Percentiles rank a stretch among this genome's conserved stretches.
phyloP scores from a whole-genome alignment of 1,140 invertebrate genomes.

The Drosophila parabipectinata region DNA sequence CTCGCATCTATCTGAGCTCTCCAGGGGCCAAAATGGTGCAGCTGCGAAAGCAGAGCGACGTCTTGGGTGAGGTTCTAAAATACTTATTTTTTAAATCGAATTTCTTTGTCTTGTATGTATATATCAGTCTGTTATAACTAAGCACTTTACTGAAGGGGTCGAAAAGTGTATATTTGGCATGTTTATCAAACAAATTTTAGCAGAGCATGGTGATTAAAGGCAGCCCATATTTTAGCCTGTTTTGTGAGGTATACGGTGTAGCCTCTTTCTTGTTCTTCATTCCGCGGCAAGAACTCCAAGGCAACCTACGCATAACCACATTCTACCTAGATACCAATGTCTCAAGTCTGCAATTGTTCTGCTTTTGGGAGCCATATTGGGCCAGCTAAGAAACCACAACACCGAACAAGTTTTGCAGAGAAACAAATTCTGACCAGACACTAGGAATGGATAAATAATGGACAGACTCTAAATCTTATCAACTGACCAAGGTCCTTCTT shows the following conservation, averaged over 20 bases:
- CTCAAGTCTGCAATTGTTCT: constrained; percentile 65
- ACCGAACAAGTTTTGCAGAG: constrained; percentile 62
- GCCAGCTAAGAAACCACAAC: constrained; percentile 43
- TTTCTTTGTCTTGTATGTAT: constrained; percentile 28
- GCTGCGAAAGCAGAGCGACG: constrained; percentile 38
- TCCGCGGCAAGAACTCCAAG: constrained; percentile 69
- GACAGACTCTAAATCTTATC: too few species aligned
- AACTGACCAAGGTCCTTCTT: too few species aligned
- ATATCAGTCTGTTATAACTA: too few species aligned
- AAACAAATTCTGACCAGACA: neutral
- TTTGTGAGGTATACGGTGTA: neutral
- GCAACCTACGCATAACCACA: constrained; percentile 64
- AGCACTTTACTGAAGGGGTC: too few species aligned
- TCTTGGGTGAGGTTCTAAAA: constrained; percentile 64
- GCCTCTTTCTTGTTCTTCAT: constrained; percentile 24
- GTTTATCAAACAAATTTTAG: too few species aligned
- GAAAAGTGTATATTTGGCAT: too few species aligned
- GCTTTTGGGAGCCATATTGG: constrained; percentile 56
- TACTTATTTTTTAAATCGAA: constrained; percentile 54
- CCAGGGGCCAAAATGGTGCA: constrained; percentile 65
- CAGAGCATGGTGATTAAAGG: too few species aligned
- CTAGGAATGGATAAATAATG: too few species aligned
- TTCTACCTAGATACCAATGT: constrained; percentile 57
- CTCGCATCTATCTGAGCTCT: constrained; percentile 39
- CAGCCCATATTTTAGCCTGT: too few species aligned